Evolutionary conservation across 2,113 vertebrate genomes (phyloP).

Genomic region (Eubucco bourcierii): DNA sequence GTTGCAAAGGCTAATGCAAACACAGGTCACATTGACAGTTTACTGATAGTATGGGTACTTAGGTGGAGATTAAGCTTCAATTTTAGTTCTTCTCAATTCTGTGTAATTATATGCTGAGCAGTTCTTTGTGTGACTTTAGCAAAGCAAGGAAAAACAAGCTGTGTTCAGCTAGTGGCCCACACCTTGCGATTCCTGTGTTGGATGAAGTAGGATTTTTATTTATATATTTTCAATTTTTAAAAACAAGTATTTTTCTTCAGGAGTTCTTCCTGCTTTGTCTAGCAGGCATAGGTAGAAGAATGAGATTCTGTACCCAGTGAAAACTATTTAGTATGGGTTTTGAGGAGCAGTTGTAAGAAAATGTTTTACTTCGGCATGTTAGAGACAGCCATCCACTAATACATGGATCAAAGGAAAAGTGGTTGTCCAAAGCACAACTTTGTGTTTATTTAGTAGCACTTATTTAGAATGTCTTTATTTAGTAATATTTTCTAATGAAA

Average conservation of each 20-base stretch:
- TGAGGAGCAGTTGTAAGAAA: not conserved
- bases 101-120: not conserved
- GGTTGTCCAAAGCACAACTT: not conserved
- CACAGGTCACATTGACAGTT: not conserved
- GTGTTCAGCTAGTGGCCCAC: not conserved
- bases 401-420: not conserved
- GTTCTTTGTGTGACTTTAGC: not conserved
- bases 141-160: not conserved
- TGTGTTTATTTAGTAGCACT: not conserved
- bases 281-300: not conserved
- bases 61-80: not conserved
- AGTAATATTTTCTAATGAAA: not conserved
- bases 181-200: not conserved
- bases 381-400: not conserved
- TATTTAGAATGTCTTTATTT: no score
- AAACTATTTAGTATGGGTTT: not conserved
- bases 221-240: no score
- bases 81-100: not conserved
- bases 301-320: not conserved
- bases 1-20: accelerated
- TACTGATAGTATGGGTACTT: not conserved
- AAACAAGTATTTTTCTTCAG: not conserved
- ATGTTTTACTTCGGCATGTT: not conserved
- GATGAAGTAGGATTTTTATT: not conserved
- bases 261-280: not conserved